A percentile compares a stretch with the other conserved stretches of the same genome.
phyloP scores from a whole-genome alignment of 2,797 vertebrate genomes.

The Rhinophrynus dorsalis region DNA sequence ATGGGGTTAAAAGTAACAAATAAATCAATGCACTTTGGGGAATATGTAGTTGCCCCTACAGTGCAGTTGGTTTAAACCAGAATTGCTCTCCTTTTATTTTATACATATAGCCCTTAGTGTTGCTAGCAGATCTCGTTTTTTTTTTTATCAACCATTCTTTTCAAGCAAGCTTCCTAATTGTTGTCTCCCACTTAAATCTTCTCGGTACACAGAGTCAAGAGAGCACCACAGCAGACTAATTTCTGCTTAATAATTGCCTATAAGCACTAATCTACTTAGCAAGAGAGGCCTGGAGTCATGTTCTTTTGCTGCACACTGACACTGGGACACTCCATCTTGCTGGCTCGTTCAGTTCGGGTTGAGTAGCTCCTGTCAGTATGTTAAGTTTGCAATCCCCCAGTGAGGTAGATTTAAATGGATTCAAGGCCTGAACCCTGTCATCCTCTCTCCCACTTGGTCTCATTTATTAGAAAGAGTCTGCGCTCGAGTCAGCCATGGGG shows the following conservation, averaged over 20 bases:
- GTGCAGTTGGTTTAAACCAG: too few relatives aligned
- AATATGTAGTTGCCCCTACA: too few relatives aligned
- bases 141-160: too few relatives aligned
- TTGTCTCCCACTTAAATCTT: slow-evolving; percentile 37
- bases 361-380: slow-evolving; percentile 63
- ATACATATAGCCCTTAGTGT: too few relatives aligned
- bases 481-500: slow-evolving; percentile 68
- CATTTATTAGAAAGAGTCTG: slow-evolving; percentile 61
- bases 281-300: slow-evolving; percentile 8
- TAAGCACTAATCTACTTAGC: neutral
- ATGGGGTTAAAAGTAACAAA: too few relatives aligned
- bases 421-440: slow-evolving; percentile 58
- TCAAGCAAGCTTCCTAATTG: slow-evolving; percentile 34
- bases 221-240: slow-evolving; percentile 9
- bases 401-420: slow-evolving; percentile 27
- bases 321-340: slow-evolving; percentile 39
- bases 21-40: too few relatives aligned
- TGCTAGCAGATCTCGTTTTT: too few relatives aligned
- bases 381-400: slow-evolving; percentile 54
- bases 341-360: slow-evolving; percentile 60
- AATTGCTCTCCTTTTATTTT: too few relatives aligned
- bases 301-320: neutral
- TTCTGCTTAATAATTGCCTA: slow-evolving; percentile 41
- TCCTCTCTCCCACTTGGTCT: slow-evolving; percentile 63
- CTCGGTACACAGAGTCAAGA: slow-evolving; percentile 39